Base-by-base conservation (phyloP, 2,888 invertebrate genomes). In the Lepidochitona cinerea region DNA sequence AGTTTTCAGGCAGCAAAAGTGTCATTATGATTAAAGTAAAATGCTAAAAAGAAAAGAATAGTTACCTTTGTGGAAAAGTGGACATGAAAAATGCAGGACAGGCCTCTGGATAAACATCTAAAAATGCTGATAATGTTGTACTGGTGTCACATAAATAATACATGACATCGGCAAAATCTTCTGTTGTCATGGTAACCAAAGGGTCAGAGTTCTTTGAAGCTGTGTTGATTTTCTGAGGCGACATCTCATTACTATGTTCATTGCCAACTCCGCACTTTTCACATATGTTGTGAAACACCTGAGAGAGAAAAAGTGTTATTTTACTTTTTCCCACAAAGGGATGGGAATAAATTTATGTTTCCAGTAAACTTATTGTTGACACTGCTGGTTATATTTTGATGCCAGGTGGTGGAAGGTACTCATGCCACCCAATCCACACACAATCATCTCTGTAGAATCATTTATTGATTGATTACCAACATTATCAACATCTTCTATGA, bases 81-180 rank as follows among this genome's bases (percentile, higher is more conserved):
- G 93, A 92, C 83, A 93, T 90, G 84, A 93, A 91, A 91, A 94
- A 92, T 86, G 92, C 79, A 77, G 86, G 66, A 86, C 91, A 92
- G 37, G 92, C 92, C 6, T 93, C 91, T 0, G 94, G 93, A 84
- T 94, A 94, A 0, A 93, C 91, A 70, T 94, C 94, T n/a, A 95
- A 83, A 74, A 96, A 94, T 80, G 94, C 91, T 84, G 93, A 92
- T 67, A 96, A 84, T 0, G 95, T 95, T 84, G 93, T 93, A 0
- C 94, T 92, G 18, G 93, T 93, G 85, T 96, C 96, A 72, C 95
- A 86, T 49, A 95, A 88, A 83, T 94, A 94, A 53, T 94, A 87
- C 0, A 94, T 92, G 37, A 95, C 87, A 86, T 96, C 95, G 77
- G 93, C 92, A n/a, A 95, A 84, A 18, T 87, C 84, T 32, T 72